These are phyloP conservation scores for Apamea sordens DNA, from an alignment of 2,888 invertebrate species.

Conservation along the genomic window DNA sequence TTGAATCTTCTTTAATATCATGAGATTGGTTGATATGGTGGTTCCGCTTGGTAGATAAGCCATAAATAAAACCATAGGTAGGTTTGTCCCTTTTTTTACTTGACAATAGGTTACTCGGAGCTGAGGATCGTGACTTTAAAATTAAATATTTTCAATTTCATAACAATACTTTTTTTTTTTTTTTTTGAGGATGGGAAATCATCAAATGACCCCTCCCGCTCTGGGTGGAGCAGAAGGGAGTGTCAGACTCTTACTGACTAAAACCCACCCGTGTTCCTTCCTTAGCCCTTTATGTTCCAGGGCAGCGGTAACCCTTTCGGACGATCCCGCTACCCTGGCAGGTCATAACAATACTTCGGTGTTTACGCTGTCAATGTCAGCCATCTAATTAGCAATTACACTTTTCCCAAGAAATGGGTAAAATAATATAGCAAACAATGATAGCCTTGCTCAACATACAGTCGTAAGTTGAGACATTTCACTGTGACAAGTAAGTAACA, in stretches of 20 bases:
- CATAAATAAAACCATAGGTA: neutral
- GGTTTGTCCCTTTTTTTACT: neutral
- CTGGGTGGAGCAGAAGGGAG: too few relatives aligned
- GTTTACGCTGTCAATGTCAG: neutral
- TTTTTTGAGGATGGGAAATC: too few relatives aligned
- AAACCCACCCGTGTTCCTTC: too few relatives aligned
- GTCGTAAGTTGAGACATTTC: slow-evolving; percentile 18
- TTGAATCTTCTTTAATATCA: neutral
- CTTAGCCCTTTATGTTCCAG: too few relatives aligned
- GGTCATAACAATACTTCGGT: too few relatives aligned
- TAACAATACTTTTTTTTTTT: too few relatives aligned
- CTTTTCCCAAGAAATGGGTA: slow-evolving; percentile 3
- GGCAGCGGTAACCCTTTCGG: too few relatives aligned
- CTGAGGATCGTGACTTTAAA: neutral
- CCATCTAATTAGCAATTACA: neutral
- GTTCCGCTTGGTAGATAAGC: neutral
- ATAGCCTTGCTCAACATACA: slow-evolving; percentile 39
- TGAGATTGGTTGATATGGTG: neutral
- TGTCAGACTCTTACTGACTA: too few relatives aligned
- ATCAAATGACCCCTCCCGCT: too few relatives aligned
- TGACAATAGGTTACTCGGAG: neutral
- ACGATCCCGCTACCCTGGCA: too few relatives aligned
- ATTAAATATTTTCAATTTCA: neutral
- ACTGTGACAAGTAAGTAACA: slow-evolving; percentile 17
- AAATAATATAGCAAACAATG: neutral